phyloP scores from a whole-genome alignment of 2,888 invertebrate genomes.

The Drosophila paramelanica region DNA sequence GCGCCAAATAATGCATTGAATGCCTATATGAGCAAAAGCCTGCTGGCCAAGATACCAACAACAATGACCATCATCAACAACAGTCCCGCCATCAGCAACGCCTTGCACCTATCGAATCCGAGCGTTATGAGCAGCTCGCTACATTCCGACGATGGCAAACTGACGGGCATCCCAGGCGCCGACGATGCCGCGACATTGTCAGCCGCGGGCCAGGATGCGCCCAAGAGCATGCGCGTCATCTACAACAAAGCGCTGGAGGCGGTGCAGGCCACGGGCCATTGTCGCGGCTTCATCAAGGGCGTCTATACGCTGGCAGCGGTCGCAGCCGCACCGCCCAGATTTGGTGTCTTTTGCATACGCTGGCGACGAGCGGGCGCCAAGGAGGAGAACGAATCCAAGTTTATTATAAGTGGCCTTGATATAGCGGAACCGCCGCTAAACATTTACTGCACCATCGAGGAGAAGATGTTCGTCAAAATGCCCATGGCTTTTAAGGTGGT shows the following conservation, averaged over 20 bases:
- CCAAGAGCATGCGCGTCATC: conserved; percentile 70
- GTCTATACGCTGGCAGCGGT: conserved; percentile 63
- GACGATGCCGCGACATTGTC: conserved; percentile 40
- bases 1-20: conserved; percentile 17
- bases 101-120: conserved; percentile 69
- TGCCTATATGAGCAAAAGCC: conserved; percentile 77
- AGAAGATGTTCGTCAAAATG: conserved; percentile 85
- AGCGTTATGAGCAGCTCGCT: conserved; percentile 74
- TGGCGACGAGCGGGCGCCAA: conserved; percentile 82
- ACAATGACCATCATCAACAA: conserved; percentile 84
- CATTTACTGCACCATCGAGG: conserved; percentile 84
- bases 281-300: conserved; percentile 83
- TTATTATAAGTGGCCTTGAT: conserved; percentile 82
- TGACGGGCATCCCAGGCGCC: conserved; percentile 35
- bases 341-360: conserved; percentile 84
- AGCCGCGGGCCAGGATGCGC: conserved; percentile 22
- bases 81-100: conserved; percentile 25
- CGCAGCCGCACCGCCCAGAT: conserved; percentile 46
- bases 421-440: conserved; percentile 84
- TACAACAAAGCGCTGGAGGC: conserved; percentile 84
- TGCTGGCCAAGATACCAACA: conserved; percentile 82
- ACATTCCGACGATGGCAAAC: conserved; percentile 81
- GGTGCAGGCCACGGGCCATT: conserved; percentile 83
- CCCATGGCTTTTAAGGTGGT: conserved; percentile 84
- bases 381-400: conserved; percentile 85